Evolutionary conservation across 92 coral and sea anemone genomes (phyloP).

Genomic region (Parazoanthus swiftii): DNA sequence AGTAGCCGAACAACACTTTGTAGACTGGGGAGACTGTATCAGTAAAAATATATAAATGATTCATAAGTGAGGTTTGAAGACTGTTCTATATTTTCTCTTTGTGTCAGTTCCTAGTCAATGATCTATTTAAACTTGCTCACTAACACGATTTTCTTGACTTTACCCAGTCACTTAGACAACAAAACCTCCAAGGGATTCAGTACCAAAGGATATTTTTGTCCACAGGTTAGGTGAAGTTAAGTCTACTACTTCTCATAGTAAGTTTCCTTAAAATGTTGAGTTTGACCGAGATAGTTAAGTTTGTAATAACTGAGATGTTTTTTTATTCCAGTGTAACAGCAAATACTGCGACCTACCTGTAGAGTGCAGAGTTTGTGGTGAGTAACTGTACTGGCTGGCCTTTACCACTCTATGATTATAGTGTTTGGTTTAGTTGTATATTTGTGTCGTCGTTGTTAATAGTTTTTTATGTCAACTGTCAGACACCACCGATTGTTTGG

Average conservation of each 20-base stretch:
- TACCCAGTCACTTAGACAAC: slow-evolving; percentile 78
- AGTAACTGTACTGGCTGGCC: slow-evolving; percentile 2
- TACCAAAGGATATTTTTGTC: slow-evolving; percentile 91
- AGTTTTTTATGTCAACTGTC: no score
- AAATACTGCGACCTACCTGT: slow-evolving; percentile 97
- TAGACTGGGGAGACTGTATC: no score
- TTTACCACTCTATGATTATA: no score
- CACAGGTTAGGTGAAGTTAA: slow-evolving; percentile 69
- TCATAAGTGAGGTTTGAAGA: background rate
- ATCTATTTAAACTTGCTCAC: background rate
- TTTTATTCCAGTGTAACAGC: slow-evolving; percentile 82
- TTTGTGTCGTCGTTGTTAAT: background rate
- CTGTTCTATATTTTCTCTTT: background rate
- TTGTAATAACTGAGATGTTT: background rate
- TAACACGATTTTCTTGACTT: background rate
- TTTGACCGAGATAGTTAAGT: no score
- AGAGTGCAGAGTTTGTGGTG: slow-evolving; percentile 98
- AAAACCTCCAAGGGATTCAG: slow-evolving; percentile 64
- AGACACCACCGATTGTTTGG: no score
- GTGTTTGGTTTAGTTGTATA: background rate
- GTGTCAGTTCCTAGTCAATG: background rate
- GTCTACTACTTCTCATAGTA: background rate
- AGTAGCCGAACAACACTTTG: no score
- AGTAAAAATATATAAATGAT: background rate
- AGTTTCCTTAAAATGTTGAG: background rate